These are phyloP conservation scores for Sycophaga agraensis DNA, from an alignment of 1,140 invertebrate genomes.

Conservation along the genomic window DNA sequence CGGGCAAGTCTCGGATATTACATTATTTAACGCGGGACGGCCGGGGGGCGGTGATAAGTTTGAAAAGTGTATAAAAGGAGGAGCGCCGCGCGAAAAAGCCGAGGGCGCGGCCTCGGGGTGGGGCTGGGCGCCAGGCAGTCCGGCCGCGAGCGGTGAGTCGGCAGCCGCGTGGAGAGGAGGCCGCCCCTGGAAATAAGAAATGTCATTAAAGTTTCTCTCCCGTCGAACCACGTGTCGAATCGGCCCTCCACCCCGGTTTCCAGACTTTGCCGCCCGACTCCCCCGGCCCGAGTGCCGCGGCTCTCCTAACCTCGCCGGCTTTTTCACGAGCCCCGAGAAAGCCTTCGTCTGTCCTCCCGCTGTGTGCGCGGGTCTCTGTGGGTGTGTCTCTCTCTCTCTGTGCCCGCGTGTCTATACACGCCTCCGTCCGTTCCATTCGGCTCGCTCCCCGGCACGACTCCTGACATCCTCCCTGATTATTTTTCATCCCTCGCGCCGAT, in stretches of 20 bases:
- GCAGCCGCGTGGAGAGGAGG: conserved; percentile 15
- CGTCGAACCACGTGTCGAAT: conserved; percentile 33
- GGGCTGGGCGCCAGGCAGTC: too few relatives aligned
- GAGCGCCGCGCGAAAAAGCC: background rate
- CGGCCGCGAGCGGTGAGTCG: too few relatives aligned
- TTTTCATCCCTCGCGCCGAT: conserved; percentile 35
- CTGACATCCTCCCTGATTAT: conserved; percentile 33
- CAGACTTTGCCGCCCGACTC: conserved; percentile 14
- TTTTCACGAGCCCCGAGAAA: conserved; percentile 8
- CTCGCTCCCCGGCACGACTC: too few relatives aligned
- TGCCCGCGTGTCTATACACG: too few relatives aligned
- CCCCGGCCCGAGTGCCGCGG: too few relatives aligned
- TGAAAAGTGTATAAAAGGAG: background rate
- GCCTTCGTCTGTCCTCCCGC: background rate
- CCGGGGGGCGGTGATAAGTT: background rate
- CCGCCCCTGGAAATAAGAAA: conserved; percentile 39
- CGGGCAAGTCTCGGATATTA: conserved; percentile 17
- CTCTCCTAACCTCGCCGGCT: too few relatives aligned
- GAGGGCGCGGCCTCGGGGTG: too few relatives aligned
- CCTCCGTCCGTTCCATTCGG: too few relatives aligned
- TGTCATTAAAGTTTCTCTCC: conserved; percentile 42
- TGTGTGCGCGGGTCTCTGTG: background rate
- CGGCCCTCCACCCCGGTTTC: conserved; percentile 31
- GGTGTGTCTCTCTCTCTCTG: background rate
- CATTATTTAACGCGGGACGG: conserved; percentile 21